Base-by-base conservation (phyloP, 2,113 vertebrate species). In the Apteryx mantelli region DNA sequence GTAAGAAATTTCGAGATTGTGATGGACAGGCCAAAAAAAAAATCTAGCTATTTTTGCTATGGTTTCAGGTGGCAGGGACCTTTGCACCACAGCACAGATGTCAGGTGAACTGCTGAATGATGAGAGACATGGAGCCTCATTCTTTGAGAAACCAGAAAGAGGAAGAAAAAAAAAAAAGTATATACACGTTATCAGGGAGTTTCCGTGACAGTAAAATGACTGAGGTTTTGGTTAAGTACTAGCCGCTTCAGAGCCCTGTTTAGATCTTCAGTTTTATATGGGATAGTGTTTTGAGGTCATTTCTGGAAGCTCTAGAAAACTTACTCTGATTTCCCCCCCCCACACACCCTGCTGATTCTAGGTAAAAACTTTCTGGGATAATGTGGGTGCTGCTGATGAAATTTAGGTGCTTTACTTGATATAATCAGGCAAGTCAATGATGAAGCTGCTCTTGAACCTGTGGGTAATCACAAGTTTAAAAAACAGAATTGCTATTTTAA, bases 401-500 rank as follows among this genome's bases (percentile, higher is more conserved):
- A 52, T 89, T 95, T 92, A 90, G 71, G 20, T 82, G 64, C 25
- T 70, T 79, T 85, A 42, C 36, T 55, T 86, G 52, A 50, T 88
- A 56, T 44, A 61, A 30, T 82, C 55, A 86, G 50, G 40, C 68
- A 61, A 28, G 77, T 91, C 53, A 28, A 50, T 68, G 40, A 85
- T 83, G 64, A 81, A 92, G 88, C 56, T 93, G 65, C 60, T 95
- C 36, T 52, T 78, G 85, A 88, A 68, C 93, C 76, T 64, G 66
- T 73, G 68, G 61, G 86, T 91, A 93, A 89, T 82, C 21, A 0
- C 25, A 93, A 76, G 13, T 88, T 93, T 71, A 81, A 90, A 78
- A 88, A 55, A 2, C 78, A 95, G 60, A 95, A 70, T 19, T 75
- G 38, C 82, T 93, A 48, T 96, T 96, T 94, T 91, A 93, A 89